A percentile compares a stretch with the other conserved stretches of the same genome.
These are phyloP conservation scores for Falco peregrinus DNA, from an alignment of 2,797 vertebrate species.

Conservation along the genomic window DNA sequence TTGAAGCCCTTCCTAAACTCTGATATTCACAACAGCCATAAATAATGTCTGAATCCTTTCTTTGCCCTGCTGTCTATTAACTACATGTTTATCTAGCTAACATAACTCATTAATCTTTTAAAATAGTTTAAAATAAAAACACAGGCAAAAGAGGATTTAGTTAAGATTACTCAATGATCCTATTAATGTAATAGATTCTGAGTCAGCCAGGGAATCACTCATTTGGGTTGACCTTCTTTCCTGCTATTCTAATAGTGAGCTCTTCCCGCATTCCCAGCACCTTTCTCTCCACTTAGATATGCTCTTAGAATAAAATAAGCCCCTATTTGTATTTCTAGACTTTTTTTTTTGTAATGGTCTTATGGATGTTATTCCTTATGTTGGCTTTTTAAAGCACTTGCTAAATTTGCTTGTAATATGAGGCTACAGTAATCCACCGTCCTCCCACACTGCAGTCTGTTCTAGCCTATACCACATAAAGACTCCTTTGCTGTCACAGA, in stretches of 20 bases:
- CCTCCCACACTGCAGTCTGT: constrained; percentile 63
- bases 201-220: not conserved
- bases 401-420: constrained; percentile 40
- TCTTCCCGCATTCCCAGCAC: not conserved
- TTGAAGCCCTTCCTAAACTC: not conserved
- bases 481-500: constrained; percentile 6
- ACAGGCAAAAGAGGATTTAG: not conserved
- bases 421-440: constrained; percentile 28
- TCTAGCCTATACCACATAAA: constrained; percentile 33
- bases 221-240: not conserved
- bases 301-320: not conserved
- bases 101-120: not conserved
- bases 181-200: not conserved
- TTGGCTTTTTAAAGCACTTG: constrained; percentile 47
- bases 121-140: not conserved
- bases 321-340: not conserved
- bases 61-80: not conserved
- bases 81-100: not conserved
- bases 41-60: not conserved
- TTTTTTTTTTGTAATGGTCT: not conserved
- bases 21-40: not conserved
- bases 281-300: not conserved
- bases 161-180: not conserved
- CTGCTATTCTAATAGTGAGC: not conserved
- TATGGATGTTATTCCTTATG: constrained; percentile 29